Conservation (phyloP, 2,113 vertebrate species). For the Siniperca chuatsi region DNA sequence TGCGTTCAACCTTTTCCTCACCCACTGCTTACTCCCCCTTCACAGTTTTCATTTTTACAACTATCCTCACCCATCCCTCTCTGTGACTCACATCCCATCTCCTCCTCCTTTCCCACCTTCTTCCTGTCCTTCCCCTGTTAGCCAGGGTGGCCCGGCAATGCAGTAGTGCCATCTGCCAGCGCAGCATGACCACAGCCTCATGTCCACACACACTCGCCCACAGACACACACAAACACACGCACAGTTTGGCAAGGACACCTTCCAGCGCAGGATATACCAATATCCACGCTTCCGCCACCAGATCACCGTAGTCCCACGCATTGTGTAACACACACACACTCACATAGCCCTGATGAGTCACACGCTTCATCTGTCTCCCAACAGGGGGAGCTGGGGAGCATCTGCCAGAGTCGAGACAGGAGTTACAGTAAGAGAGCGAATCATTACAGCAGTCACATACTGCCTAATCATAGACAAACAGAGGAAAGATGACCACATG, state of each 20-base stretch:
- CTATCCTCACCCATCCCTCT: slow-evolving; percentile 43
- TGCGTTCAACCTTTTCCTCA: slow-evolving; percentile 24
- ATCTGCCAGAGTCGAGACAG: slow-evolving; percentile 69
- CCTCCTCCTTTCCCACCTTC: slow-evolving; percentile 61
- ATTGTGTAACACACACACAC: slow-evolving; percentile 46
- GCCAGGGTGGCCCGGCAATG: slow-evolving; percentile 76
- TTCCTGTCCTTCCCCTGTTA: slow-evolving; percentile 66
- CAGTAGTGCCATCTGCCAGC: slow-evolving; percentile 84
- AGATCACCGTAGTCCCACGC: slow-evolving; percentile 67
- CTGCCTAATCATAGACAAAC: slow-evolving; percentile 64
- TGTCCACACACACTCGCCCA: slow-evolving; percentile 68
- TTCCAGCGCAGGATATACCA: slow-evolving; percentile 79
- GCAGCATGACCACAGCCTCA: slow-evolving; percentile 78
- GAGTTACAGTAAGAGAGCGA: slow-evolving; percentile 55
- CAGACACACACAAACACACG: slow-evolving; percentile 53
- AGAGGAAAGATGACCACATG: slow-evolving; percentile 52
- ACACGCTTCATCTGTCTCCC: slow-evolving; percentile 86
- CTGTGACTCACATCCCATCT: slow-evolving; percentile 62
- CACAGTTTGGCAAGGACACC: slow-evolving; percentile 74
- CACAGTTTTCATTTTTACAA: slow-evolving; percentile 54
- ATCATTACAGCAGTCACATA: slow-evolving; percentile 51
- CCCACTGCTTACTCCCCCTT: slow-evolving; percentile 33
- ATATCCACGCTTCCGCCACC: slow-evolving; percentile 75
- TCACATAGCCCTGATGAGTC: slow-evolving; percentile 73
- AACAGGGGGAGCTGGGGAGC: slow-evolving; percentile 83